Evolutionary conservation across 2,888 invertebrate genomes (phyloP), one percentile per base, ranked within the genome.

Genomic region (Dynastes maya): DNA sequence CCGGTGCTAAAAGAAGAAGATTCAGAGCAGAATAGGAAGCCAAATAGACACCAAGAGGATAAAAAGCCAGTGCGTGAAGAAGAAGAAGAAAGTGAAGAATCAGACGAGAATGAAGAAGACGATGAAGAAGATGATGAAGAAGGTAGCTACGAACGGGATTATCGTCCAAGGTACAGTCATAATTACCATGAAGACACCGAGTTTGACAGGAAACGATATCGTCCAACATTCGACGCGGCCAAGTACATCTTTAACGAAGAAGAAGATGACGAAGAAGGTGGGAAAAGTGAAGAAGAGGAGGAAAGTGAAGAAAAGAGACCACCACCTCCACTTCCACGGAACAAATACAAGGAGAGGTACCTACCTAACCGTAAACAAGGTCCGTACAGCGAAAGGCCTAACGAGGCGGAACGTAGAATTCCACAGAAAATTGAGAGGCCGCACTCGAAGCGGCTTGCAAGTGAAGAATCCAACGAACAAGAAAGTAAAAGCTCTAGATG

Each of bases 401-500:
- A 13, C 8, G 71, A 72, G 2, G 9, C 58, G 2, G 55, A 32
- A n/a, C 72, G 29, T 27, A 74, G 49, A 22, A 27, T 13, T 40
- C 11, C 61, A 2, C 53, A 72, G 13, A 72, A 72, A 37, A 45
- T 6, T 4, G 37, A 13, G 16, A 61, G 45, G 16, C 61, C 72
- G 0, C 61, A 74, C 45, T 37, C 40, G 1, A 74, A 61, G 5
- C 32, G 72, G 2, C 22, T 61, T 13, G 22, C 40, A 6, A 58
- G 16, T 11, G 72, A 22, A 2, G 72, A 72, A 37, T 74, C 72
- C 1, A 22, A 82, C 40, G 80, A 81, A 58, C 53, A 78, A 5
- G 79, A 82, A 80, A 81, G 83, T 0, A 82, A 81, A 40, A 79
- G 81, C 16, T 83, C 85, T 32, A 79, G 83, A 76, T 79, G 79